Conservation (phyloP, 2,113 vertebrate genomes). For the Formicarius rufipectus region DNA sequence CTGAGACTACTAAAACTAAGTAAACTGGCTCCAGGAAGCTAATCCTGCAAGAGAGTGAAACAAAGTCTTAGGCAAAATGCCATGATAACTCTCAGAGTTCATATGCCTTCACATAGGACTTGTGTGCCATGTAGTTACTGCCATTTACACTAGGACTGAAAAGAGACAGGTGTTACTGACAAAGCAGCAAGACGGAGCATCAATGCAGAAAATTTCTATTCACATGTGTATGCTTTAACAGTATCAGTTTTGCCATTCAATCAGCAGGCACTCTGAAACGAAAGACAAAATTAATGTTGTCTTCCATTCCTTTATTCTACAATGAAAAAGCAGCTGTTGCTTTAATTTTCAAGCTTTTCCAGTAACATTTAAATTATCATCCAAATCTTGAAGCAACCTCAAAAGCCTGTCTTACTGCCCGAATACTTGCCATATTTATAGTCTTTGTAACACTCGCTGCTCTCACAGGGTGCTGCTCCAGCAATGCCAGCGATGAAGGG, state of each 20-base stretch:
- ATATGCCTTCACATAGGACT: not conserved
- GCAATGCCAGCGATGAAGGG: not conserved
- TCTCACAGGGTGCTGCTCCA: not conserved
- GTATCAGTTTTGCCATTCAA: not conserved
- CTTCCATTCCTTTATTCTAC: not conserved
- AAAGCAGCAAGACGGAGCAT: not conserved
- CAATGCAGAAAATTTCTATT: not conserved
- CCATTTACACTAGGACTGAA: not conserved
- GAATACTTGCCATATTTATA: constrained; percentile 47
- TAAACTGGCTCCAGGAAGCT: not conserved
- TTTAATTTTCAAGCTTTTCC: not conserved
- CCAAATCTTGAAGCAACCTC: not conserved
- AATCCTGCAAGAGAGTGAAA: not conserved
- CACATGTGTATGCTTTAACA: not conserved
- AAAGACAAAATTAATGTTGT: not conserved
- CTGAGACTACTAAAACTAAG: not conserved
- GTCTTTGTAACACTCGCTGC: not conserved
- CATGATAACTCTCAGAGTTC: not conserved
- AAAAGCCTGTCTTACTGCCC: not conserved
- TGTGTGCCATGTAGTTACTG: not conserved
- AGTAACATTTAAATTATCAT: not conserved
- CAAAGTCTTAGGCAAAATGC: not conserved
- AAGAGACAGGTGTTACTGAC: not conserved
- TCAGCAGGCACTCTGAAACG: not conserved
- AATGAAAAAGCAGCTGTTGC: not conserved